Conservation (phyloP, 2,113 vertebrate genomes). For the Orthonyx spaldingii region DNA sequence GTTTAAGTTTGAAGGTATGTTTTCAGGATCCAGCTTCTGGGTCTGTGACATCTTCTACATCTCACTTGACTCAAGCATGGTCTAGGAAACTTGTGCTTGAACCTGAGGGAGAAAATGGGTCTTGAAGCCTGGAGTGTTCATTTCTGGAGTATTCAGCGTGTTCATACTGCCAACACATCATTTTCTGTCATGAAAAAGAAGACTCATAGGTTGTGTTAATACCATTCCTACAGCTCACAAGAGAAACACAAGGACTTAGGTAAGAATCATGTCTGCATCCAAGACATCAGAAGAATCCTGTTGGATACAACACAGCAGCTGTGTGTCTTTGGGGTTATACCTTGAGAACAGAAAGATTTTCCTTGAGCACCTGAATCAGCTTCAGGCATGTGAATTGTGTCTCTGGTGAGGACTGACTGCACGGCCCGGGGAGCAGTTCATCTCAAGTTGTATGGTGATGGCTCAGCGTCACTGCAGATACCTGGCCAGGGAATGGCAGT, state of each 20-base stretch:
- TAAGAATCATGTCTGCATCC: background rate
- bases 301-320: background rate
- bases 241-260: background rate
- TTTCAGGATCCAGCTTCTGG: background rate
- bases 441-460: background rate
- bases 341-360: background rate
- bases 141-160: background rate
- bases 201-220: background rate
- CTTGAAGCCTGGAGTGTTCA: background rate
- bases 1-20: background rate
- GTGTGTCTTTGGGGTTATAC: background rate
- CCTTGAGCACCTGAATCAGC: background rate
- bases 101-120: background rate
- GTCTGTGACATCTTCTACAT: background rate
- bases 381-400: background rate
- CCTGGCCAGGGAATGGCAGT: background rate
- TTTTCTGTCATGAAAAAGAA: background rate
- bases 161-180: background rate
- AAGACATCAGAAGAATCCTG: background rate
- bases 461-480: background rate
- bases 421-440: fast-evolving
- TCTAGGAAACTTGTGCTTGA: background rate
- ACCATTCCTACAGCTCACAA: background rate
- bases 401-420: background rate
- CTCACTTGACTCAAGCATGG: background rate